These are phyloP conservation scores for Eristalis tenax DNA, from an alignment of 2,888 invertebrate species.

Conservation along the genomic window DNA sequence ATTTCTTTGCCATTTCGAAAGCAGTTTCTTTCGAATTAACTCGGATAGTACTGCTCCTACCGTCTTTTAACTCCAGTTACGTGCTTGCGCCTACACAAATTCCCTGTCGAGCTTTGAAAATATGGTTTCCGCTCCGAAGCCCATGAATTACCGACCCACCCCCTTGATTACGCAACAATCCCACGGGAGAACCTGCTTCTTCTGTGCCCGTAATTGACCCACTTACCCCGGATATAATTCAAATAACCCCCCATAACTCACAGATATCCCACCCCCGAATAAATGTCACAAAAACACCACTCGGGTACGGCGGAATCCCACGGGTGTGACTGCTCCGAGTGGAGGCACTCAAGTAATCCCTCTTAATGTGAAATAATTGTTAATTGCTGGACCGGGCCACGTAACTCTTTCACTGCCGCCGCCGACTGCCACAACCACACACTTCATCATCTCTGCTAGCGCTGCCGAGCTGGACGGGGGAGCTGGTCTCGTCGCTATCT, in stretches of 20 bases:
- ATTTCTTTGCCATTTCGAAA: not conserved
- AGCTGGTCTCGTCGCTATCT: constrained; percentile 4
- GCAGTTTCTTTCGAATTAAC: not conserved
- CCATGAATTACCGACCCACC: constrained; percentile 4
- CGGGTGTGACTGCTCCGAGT: not conserved
- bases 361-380: constrained; percentile 67
- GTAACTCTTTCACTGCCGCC: constrained; percentile 10
- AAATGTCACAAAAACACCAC: constrained; percentile 30
- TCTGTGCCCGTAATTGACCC: constrained; percentile 31
- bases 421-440: not conserved
- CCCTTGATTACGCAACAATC: not conserved
- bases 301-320: not conserved
- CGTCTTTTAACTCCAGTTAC: not conserved
- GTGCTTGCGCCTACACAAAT: not conserved
- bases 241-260: constrained; percentile 56
- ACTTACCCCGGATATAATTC: constrained; percentile 51
- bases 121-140: not conserved
- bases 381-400: constrained; percentile 51
- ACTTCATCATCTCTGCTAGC: not conserved
- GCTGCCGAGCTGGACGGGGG: not conserved
- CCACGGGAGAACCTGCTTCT: not conserved
- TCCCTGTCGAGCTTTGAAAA: not conserved
- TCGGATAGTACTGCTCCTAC: not conserved
- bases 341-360: constrained; percentile 44
- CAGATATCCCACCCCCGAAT: constrained; percentile 30